Percentiles rank a stretch among this genome's conserved stretches.
These are phyloP conservation scores for Drosophila pseudoobscura DNA, from an alignment of 1,140 invertebrate species.

Conservation along the genomic window DNA sequence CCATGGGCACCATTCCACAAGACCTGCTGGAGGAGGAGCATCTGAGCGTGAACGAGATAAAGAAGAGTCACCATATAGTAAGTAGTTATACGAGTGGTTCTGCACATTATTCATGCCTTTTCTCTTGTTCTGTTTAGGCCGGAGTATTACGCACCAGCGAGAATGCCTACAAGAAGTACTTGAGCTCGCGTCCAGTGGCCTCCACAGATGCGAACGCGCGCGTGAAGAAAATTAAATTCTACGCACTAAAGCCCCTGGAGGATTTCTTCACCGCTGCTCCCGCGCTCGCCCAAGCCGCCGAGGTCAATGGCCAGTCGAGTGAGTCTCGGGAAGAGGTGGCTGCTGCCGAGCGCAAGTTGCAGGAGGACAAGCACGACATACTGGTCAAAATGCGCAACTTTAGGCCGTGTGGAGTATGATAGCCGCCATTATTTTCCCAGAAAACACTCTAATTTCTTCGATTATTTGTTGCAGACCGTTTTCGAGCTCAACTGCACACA, in stretches of 20 bases:
- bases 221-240: slow-evolving; percentile 86
- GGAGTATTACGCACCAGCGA: slow-evolving; percentile 90
- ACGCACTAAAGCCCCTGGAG: slow-evolving; percentile 72
- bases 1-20: slow-evolving; percentile 90
- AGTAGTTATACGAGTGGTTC: slow-evolving; percentile 65
- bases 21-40: slow-evolving; percentile 92
- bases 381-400: slow-evolving; percentile 92
- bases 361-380: slow-evolving; percentile 84
- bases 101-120: background rate
- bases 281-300: slow-evolving; percentile 58
- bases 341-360: slow-evolving; percentile 71
- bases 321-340: slow-evolving; percentile 47
- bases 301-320: slow-evolving; percentile 44
- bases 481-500: slow-evolving; percentile 95
- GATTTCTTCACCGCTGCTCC: slow-evolving; percentile 78
- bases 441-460: background rate
- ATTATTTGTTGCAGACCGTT: slow-evolving; percentile 89
- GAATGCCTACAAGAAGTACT: slow-evolving; percentile 96
- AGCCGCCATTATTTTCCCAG: background rate
- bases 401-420: slow-evolving; percentile 91
- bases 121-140: slow-evolving; percentile 84
- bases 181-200: slow-evolving; percentile 92
- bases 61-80: slow-evolving; percentile 91
- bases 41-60: slow-evolving; percentile 90
- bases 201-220: slow-evolving; percentile 94